phyloP scores from a whole-genome alignment of 2,797 vertebrate species.

The Netta rufina region DNA sequence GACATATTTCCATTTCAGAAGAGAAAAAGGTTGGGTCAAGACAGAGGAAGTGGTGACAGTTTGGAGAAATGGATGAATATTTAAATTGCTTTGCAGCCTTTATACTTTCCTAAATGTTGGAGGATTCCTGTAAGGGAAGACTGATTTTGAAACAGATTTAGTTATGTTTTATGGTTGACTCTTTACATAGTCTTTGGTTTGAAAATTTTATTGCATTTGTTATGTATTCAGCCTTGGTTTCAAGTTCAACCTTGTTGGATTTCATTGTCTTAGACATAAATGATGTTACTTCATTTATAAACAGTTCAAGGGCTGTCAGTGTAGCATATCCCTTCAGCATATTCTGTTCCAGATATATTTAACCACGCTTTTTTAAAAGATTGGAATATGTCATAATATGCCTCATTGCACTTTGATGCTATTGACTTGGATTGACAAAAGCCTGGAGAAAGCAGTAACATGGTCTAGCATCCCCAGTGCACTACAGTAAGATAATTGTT shows the following conservation, averaged over 20 bases:
- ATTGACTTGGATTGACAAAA: not conserved
- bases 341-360: not conserved
- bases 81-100: conserved; percentile 20
- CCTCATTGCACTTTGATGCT: not conserved
- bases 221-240: not conserved
- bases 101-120: not conserved
- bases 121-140: not conserved
- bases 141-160: conserved; percentile 28
- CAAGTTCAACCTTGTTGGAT: not conserved
- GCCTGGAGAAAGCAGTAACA: not conserved
- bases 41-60: not conserved
- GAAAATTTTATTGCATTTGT: conserved; percentile 31
- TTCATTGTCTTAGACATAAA: not conserved
- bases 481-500: not conserved
- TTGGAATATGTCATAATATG: not conserved
- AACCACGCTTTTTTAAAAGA: not conserved
- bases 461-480: not conserved
- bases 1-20: not conserved
- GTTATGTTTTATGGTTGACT: not conserved
- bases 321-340: not conserved
- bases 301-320: not conserved
- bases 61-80: not conserved
- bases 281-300: not conserved
- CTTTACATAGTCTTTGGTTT: conserved; percentile 3
- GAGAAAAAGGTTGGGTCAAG: not conserved